Evolutionary conservation across 2,113 vertebrate genomes (phyloP).

Genomic region (Dermatemys mawii): DNA sequence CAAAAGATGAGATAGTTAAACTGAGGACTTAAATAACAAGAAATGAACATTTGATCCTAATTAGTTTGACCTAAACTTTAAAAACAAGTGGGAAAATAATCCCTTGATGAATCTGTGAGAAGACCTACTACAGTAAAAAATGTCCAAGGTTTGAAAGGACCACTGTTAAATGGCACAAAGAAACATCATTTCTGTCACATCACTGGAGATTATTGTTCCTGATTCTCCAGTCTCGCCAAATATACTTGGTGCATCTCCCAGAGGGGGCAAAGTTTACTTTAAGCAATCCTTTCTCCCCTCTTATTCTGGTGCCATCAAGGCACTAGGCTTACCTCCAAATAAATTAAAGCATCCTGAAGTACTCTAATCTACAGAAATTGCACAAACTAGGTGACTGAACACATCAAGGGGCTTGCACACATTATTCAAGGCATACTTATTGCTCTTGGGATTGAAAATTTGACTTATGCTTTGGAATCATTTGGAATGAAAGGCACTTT

Average conservation of each 20-base stretch:
- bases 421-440: neutral
- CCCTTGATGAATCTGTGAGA: conserved; percentile 7
- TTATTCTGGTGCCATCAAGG: neutral
- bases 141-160: neutral
- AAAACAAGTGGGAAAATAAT: conserved; percentile 44
- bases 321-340: neutral
- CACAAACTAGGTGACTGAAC: neutral
- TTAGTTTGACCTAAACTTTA: conserved; percentile 72
- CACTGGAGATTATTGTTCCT: neutral
- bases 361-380: neutral
- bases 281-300: neutral
- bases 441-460: neutral
- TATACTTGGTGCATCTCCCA: neutral
- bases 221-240: neutral
- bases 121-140: neutral
- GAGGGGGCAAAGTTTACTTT: neutral
- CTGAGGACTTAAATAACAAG: conserved; percentile 62
- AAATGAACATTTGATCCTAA: conserved; percentile 73
- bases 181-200: neutral
- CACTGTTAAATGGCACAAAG: neutral
- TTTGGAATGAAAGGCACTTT: neutral
- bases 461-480: neutral
- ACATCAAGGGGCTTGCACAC: neutral
- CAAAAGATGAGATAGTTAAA: conserved; percentile 72
- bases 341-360: neutral